Base-by-base conservation (phyloP, 2,888 invertebrate genomes). In the Galerucella calmariensis region DNA sequence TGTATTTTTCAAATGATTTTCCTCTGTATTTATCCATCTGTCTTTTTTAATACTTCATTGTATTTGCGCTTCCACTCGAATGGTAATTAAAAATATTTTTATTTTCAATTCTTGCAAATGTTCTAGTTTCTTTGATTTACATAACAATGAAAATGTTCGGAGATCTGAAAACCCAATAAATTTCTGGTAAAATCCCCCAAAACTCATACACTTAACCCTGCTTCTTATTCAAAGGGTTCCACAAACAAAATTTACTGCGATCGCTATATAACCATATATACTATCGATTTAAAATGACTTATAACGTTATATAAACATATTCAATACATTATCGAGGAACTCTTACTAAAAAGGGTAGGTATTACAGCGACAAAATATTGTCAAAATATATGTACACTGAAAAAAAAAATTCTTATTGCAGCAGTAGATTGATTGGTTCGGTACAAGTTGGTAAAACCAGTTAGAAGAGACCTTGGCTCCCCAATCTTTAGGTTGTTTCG, bases 251-350 rank as follows among this genome's bases (percentile, higher is more conserved):
- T 68, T 68, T 68, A 68, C 59, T 14, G 53, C 67, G n/a, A 53
- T 53, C 56, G n/a, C 53, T 62, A 62, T 35, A 62, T 58, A 58
- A n/a, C 67, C 41, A 58, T 67, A 67, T 20, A 35, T 35, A 41
- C 20, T 56, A 67, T 67, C 67, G 67, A 67, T 56, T 67, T 67
- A 44, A 61, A 67, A 53, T 67, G 56, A 67, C 67, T 67, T 58
- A 67, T 58, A 35, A 48, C 24, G 16, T 20, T 67, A 58, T 56
- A 44, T 67, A 67, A 67, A 67, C 58, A 67, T 67, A 56, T 67
- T 67, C 41, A 58, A 67, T 67, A 67, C 58, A 67, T 67, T 67
- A 62, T 62, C 62, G 41, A 9, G 35, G 9, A 35, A 62, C 35
- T 62, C 62, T 27, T 24, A 24, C 58, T 27, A 59, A 59, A 59